Evolutionary conservation across 2,888 invertebrate genomes (phyloP), one percentile per base, ranked within the genome.

Genomic region (Reticulitermes lucifugus): DNA sequence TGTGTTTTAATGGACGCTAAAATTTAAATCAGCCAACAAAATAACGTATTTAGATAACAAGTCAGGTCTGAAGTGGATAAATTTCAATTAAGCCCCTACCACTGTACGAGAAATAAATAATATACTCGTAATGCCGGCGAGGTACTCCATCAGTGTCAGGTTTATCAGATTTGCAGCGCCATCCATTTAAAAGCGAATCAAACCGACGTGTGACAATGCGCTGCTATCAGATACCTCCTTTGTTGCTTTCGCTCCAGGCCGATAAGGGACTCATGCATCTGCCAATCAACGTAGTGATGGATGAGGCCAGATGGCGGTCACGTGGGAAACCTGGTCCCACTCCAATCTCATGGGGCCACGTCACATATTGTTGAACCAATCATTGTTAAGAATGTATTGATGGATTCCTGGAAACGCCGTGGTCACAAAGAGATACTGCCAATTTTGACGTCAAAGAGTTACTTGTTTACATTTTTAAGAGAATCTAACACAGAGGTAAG

Each of bases 261-360:
- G 81, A 81, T 81, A 81, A n/a, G 43, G 18, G 81, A 46, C 81
- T 81, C 81, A 18, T 29, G 65, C 70, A 46, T 70, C 65, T 81
- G 83, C 85, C 85, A 85, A 85, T 83, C 85, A 85, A 21, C 41
- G 35, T 22, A 73, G 79, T 85, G 85, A 85, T 85, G 79, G 85
- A 85, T 83, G 83, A 79, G 46, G 70, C 65, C 85, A 46, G 75
- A 55, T 77, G 46, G 85, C 43, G 85, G 85, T 82, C 85, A 85
- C 85, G 73, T 85, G 85, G 82, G 81, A 65, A 65, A 65, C 65
- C 65, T 65, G n/a, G 12, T n/a, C 65, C 65, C 25, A 9, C 55
- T 18, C 55, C 55, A 18, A 55, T 65, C 65, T 65, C 51, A 51
- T 51, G 51, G 43, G 41, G 43, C n/a, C 81, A 22, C 35, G 81